Conservation (phyloP, 2,888 invertebrate genomes). For the Micropterix aruncella region DNA sequence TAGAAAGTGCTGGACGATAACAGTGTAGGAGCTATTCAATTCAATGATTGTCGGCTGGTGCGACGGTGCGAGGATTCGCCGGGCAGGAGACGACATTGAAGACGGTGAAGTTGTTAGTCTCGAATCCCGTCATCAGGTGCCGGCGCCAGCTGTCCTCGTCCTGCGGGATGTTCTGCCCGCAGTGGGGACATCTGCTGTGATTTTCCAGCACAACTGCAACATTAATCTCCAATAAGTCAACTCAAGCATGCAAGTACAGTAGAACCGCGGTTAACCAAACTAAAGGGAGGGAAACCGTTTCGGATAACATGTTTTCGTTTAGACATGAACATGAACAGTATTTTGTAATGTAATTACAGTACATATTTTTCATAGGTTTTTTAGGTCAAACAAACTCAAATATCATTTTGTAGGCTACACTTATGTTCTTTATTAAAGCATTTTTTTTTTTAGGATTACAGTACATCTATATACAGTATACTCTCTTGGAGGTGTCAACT, state of each 20-base stretch:
- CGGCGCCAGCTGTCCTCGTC: slow-evolving; percentile 73
- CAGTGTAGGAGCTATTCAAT: too few species aligned
- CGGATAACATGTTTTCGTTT: neutral
- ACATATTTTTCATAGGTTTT: neutral
- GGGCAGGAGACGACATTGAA: slow-evolving; percentile 15
- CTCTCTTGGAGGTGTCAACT: too few species aligned
- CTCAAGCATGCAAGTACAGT: slow-evolving; percentile 1
- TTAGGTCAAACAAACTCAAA: too few species aligned
- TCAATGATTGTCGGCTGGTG: slow-evolving; percentile 4
- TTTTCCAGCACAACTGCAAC: slow-evolving; percentile 36
- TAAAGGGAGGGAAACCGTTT: neutral
- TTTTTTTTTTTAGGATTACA: too few species aligned
- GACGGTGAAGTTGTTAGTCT: slow-evolving; percentile 27
- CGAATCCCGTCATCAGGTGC: slow-evolving; percentile 54
- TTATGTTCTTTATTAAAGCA: too few species aligned
- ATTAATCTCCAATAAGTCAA: neutral
- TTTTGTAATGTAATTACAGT: too few species aligned
- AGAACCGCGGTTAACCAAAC: too few species aligned
- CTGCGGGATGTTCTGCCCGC: slow-evolving; percentile 61
- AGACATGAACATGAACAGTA: neutral
- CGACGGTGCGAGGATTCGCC: neutral
- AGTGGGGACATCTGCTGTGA: slow-evolving; percentile 75
- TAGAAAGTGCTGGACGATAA: too few species aligned
- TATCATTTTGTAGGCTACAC: too few species aligned
- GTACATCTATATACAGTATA: too few species aligned